Evolutionary conservation across 2,797 vertebrate genomes (phyloP).

Genomic region (Euthynnus affinis): DNA sequence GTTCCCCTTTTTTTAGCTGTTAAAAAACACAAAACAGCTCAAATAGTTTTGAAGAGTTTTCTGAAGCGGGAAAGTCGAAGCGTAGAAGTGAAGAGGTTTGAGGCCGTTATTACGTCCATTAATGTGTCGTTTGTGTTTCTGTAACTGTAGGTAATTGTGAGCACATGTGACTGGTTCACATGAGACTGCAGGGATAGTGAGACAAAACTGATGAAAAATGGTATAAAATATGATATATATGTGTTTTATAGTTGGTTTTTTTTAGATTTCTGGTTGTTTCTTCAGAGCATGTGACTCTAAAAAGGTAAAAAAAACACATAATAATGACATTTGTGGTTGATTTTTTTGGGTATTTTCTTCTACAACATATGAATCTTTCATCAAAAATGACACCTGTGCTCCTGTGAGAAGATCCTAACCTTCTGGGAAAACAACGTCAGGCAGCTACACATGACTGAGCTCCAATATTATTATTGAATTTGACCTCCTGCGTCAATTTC

Average conservation of each 20-base stretch:
- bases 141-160: slow-evolving; percentile 40
- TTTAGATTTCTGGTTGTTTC: no score
- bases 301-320: no score
- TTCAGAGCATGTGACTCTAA: no score
- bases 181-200: not conserved
- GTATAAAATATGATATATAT: no score
- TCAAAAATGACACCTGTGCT: not conserved
- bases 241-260: no score
- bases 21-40: slow-evolving; percentile 18
- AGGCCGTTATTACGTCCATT: slow-evolving; percentile 35
- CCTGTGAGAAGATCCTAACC: not conserved
- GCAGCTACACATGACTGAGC: no score
- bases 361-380: no score
- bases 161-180: slow-evolving; percentile 36
- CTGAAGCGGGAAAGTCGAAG: slow-evolving; percentile 16
- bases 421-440: not conserved
- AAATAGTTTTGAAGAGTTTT: slow-evolving; percentile 30
- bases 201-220: not conserved
- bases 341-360: no score
- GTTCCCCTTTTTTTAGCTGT: slow-evolving; percentile 39
- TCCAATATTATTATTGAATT: no score
- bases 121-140: slow-evolving; percentile 21
- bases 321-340: no score
- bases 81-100: slow-evolving; percentile 41
- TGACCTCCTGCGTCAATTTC: no score